Conservation (phyloP, 2,888 invertebrate species). For the Eupithecia dodoneata region DNA sequence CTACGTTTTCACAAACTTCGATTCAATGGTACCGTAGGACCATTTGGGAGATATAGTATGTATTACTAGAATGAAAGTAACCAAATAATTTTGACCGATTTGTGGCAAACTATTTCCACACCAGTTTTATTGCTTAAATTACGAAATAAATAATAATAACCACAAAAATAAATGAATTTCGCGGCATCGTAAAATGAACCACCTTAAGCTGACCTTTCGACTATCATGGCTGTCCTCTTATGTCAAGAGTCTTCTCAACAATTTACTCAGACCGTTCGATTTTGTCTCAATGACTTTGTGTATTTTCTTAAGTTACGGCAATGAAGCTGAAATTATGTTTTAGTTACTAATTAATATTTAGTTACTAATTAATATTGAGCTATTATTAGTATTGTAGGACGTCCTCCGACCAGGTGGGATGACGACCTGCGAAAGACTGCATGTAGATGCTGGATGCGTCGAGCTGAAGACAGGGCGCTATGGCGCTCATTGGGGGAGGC, state of each 20-base stretch:
- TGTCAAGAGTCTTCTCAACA: conserved; percentile 13
- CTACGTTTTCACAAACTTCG: not conserved
- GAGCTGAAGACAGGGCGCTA: too few species aligned
- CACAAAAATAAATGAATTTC: not conserved
- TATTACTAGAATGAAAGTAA: not conserved
- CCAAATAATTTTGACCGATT: not conserved
- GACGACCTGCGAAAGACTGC: too few species aligned
- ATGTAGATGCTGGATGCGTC: too few species aligned
- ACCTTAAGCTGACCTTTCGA: conserved; percentile 3
- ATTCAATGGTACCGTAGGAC: not conserved
- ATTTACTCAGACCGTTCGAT: conserved; percentile 10
- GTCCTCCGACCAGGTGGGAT: too few species aligned
- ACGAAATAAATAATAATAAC: not conserved
- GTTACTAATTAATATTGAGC: too few species aligned
- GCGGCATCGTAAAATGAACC: not conserved
- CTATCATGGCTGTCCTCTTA: conserved; percentile 11
- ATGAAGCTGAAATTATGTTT: not conserved
- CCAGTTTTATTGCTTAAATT: not conserved
- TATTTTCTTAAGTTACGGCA: not conserved
- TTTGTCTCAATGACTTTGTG: conserved; percentile 13
- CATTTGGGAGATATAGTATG: not conserved
- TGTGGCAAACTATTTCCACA: not conserved
- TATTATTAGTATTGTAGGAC: too few species aligned
- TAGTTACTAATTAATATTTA: too few species aligned
- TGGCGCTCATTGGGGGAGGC: too few species aligned